These are phyloP conservation scores for Stomatorhinus ivindoensis DNA, from an alignment of 2,113 vertebrate genomes.

Conservation along the genomic window DNA sequence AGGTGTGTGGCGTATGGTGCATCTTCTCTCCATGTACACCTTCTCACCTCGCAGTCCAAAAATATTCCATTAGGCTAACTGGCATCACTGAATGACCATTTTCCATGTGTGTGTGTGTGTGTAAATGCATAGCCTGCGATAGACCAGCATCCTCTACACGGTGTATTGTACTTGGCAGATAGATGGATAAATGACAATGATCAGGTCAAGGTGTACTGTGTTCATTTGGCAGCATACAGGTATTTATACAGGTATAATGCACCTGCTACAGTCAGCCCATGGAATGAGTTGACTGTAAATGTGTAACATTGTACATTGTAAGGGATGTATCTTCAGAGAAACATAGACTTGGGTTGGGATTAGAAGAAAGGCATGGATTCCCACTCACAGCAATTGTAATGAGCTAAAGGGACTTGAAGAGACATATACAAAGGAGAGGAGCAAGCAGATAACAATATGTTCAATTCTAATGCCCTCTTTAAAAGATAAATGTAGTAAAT, in stretches of 20 bases:
- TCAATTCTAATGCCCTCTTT: constrained; percentile 46
- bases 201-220: background rate
- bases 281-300: background rate
- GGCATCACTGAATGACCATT: background rate
- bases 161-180: background rate
- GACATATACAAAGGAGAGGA: constrained; percentile 14
- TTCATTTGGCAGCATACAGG: background rate
- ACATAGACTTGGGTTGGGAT: background rate
- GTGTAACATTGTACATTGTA: background rate
- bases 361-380: background rate
- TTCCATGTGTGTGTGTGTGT: background rate
- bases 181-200: background rate
- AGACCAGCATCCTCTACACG: background rate
- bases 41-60: background rate
- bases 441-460: constrained; percentile 37
- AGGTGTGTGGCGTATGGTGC: background rate
- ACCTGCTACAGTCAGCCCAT: background rate
- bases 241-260: background rate
- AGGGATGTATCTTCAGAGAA: background rate
- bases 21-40: background rate
- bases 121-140: background rate
- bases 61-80: background rate
- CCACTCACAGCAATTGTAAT: constrained; percentile 38
- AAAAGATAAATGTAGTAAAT: constrained; percentile 61
- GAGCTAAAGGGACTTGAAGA: constrained; percentile 40